phyloP scores from a whole-genome alignment of 2,797 vertebrate genomes.

The Huso huso region DNA sequence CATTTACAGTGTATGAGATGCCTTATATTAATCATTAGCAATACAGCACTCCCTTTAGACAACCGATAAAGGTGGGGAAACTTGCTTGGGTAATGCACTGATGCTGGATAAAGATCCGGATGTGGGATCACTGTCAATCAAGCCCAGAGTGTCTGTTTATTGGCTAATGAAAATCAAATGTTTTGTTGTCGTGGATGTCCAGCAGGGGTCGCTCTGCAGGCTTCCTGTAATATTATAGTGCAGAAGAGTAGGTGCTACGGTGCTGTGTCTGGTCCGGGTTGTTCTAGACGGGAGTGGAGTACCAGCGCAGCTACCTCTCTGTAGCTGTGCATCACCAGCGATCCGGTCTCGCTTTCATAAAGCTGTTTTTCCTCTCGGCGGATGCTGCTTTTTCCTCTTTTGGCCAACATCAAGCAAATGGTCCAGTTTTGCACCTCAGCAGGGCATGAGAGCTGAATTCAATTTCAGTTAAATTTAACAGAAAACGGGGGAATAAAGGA shows the following conservation, averaged over 20 bases:
- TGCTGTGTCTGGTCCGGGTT: constrained; percentile 14
- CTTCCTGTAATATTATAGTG: constrained; percentile 27
- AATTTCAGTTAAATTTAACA: constrained; percentile 50
- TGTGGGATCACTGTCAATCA: too few relatives aligned
- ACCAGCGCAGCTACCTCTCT: constrained; percentile 41
- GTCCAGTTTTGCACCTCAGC: constrained; percentile 29
- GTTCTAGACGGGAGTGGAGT: constrained; percentile 34
- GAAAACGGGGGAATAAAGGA: constrained; percentile 44
- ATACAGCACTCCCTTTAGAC: too few relatives aligned
- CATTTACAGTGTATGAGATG: too few relatives aligned
- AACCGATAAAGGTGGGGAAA: too few relatives aligned
- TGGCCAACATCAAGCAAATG: constrained; percentile 28
- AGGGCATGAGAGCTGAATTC: constrained; percentile 45
- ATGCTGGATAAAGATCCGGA: too few relatives aligned
- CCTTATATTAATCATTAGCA: too few relatives aligned
- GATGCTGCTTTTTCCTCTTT: constrained; percentile 12
- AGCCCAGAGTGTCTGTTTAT: too few relatives aligned
- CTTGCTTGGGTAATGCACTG: too few relatives aligned
- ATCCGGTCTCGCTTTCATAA: constrained; percentile 26
- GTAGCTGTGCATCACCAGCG: constrained; percentile 45
- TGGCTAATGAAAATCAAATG: too few relatives aligned
- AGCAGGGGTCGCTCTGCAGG: constrained; percentile 47
- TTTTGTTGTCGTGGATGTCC: constrained; percentile 27
- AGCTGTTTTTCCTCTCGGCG: constrained; percentile 14
- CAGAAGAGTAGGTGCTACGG: neutral